A percentile compares a stretch with the other conserved stretches of the same genome.
Evolutionary conservation across 1,140 invertebrate genomes (phyloP).

Genomic region (Orchesella cincta): DNA sequence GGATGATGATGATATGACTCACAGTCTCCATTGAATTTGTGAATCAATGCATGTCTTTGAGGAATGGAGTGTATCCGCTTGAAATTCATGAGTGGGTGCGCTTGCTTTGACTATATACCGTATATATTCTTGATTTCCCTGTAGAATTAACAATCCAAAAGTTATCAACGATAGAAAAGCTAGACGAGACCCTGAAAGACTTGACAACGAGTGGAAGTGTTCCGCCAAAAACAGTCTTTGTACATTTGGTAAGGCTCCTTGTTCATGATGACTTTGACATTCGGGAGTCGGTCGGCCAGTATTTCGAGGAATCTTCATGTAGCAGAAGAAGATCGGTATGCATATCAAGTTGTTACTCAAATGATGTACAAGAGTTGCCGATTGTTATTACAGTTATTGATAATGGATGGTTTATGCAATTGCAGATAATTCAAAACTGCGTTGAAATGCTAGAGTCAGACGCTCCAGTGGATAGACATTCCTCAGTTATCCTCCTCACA

Average conservation of each 20-base stretch:
- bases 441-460: constrained; percentile 44
- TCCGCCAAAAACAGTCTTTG: not conserved
- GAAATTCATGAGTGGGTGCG: no score
- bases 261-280: constrained; percentile 16
- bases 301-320: constrained; percentile 14
- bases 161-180: not conserved
- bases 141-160: not conserved
- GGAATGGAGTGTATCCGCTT: no score
- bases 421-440: constrained; percentile 39
- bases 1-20: no score
- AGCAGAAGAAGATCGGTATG: constrained; percentile 1
- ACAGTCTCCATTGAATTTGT: no score
- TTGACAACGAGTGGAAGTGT: constrained; percentile 3
- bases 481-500: constrained; percentile 53
- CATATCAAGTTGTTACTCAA: not conserved
- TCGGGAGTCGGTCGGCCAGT: not conserved
- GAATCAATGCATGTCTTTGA: no score
- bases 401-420: no score
- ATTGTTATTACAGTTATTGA: no score
- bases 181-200: constrained; percentile 11
- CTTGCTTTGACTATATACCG: no score
- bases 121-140: no score
- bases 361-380: no score
- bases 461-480: constrained; percentile 53
- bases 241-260: not conserved